Evolutionary conservation across 2,888 invertebrate genomes (phyloP), one percentile per base, ranked within the genome.

Genomic region (Ectemnius continuus): DNA sequence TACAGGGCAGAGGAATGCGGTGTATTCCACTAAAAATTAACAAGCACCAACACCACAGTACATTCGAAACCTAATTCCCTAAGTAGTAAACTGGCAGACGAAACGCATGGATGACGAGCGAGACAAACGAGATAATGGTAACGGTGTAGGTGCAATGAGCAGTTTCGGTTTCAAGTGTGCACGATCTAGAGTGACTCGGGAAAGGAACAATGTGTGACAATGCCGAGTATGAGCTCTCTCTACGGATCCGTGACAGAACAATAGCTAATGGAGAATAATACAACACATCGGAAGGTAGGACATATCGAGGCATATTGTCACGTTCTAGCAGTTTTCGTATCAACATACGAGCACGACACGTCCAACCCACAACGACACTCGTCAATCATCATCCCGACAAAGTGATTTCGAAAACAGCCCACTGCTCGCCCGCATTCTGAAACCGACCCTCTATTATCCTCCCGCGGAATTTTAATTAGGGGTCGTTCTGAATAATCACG

Each of bases 201-300:
- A 6, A 11, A 36, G 8, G 36, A 36, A 36, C 36, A 36, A 36
- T 36, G 36, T 36, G 36, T 36, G 36, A 36, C 36, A 36, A 36
- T 36, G 36, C 36, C 36, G 36, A 36, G 11, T 36, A 36, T 36
- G 36, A 36, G 36, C 6, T 36, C 36, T 36, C 36, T 64, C 76
- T 45, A 59, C 61, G 60, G 66, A 65, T 78, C 70, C 56, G 45
- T 67, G 67, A 56, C 48, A 52, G 73, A 63, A 73, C 65, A 76
- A 76, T 76, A 64, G 57, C 61, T 73, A 70, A 76, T 73, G 76
- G 68, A 76, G 28, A 70, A 78, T 76, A 76, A 66, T 73, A 63
- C 52, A 57, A 28, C 20, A 45, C 28, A 36, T 67, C 47, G 67
- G 57, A 67, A 61, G 66, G 45, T 62, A 58, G 67, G 57, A 36